Base-by-base conservation (phyloP, 2,113 vertebrate species). In the Notothenia coriiceps region DNA sequence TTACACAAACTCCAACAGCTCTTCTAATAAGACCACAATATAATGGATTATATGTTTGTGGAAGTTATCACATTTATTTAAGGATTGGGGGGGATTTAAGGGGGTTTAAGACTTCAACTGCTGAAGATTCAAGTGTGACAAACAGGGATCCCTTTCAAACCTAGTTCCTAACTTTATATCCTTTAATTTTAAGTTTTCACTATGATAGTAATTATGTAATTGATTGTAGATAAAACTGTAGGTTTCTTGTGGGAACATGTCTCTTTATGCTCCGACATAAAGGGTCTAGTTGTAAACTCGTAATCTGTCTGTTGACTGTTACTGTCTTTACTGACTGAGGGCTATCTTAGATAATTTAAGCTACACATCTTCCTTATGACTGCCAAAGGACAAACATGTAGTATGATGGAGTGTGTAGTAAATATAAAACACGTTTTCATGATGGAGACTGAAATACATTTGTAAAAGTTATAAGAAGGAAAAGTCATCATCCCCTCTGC, bases 281-380 rank as follows among this genome's bases (percentile, higher is more conserved):
- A n/a, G 69, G 22, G 22, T 40, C 43, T 51, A 43, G 66, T 61
- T 77, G 55, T 74, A 75, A 81, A 71, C 29, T 9, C 56, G 49
- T 72, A 63, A 63, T 63, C 68, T 55, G 17, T 79, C 13, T 66
- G 4, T 47, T 65, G 83, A 91, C 87, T 91, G 81, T 85, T 79
- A 76, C 46, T 61, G 33, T 86, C 65, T 78, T 80, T 72, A 79
- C 57, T 82, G 65, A 88, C 46, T 89, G 92, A 95, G 94, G 94
- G 92, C 93, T 94, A 91, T 77, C 69, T 79, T 9, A 61, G 52
- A 70, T 82, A 20, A 85, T 72, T 51, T 61, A 33, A 72, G 17
- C 72, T 76, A 47, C 43, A 69, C 66, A 67, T 64, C 74, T 82
- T 76, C 77, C 70, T 14, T 84, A 46, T 77, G 63, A 89, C 68